Evolutionary conservation across 2,888 invertebrate genomes (phyloP).

Genomic region (Pollenia labialis): DNA sequence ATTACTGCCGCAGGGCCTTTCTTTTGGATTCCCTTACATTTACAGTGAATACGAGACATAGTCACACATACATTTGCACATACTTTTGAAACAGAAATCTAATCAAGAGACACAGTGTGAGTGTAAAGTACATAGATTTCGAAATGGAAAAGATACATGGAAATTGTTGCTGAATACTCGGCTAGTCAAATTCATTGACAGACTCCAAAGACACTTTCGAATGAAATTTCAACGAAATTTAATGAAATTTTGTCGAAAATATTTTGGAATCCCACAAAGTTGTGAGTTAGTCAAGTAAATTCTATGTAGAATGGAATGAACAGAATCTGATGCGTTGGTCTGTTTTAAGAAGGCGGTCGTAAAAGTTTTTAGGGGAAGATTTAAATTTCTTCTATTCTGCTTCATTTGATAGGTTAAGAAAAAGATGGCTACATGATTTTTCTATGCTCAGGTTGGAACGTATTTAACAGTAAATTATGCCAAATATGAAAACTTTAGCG

Average conservation of each 20-base stretch:
- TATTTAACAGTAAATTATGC: too few relatives aligned
- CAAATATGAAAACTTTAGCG: too few relatives aligned
- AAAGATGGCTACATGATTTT: too few relatives aligned
- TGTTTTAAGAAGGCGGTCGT: not conserved
- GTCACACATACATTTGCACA: not conserved
- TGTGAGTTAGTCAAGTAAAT: not conserved
- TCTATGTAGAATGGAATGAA: too few relatives aligned
- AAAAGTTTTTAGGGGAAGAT: not conserved
- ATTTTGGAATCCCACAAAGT: slow-evolving; percentile 22
- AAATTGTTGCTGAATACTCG: slow-evolving; percentile 35
- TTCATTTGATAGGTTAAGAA: too few relatives aligned
- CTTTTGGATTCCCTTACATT: slow-evolving; percentile 61
- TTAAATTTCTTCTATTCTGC: not conserved
- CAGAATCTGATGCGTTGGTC: not conserved
- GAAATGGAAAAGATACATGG: slow-evolving; percentile 9
- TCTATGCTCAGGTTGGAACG: too few relatives aligned
- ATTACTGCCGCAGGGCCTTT: slow-evolving; percentile 62
- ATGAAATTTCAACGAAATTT: slow-evolving; percentile 44
- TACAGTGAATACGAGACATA: slow-evolving; percentile 30
- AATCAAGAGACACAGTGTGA: slow-evolving; percentile 56
- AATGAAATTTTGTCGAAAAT: slow-evolving; percentile 56
- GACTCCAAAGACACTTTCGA: not conserved
- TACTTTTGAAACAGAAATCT: slow-evolving; percentile 57
- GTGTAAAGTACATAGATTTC: slow-evolving; percentile 8
- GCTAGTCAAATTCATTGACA: not conserved